Evolutionary conservation across 1,140 invertebrate species (phyloP).

Genomic region (Atta texana): DNA sequence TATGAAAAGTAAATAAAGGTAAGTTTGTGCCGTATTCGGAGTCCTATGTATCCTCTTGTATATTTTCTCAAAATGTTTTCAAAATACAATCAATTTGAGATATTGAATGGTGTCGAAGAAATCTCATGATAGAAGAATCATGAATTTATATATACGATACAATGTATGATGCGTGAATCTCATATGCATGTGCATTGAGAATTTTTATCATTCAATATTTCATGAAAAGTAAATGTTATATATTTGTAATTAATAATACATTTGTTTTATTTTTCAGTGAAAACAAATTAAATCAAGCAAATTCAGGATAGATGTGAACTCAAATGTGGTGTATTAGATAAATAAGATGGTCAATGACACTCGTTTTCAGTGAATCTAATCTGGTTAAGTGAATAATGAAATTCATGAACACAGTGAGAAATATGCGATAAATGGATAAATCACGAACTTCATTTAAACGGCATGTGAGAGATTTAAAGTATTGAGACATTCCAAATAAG

Average conservation of each 20-base stretch:
- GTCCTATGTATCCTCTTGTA: slow-evolving; percentile 71
- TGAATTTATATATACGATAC: not conserved
- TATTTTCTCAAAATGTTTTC: slow-evolving; percentile 54
- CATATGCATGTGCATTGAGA: not conserved
- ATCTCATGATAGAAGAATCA: not conserved
- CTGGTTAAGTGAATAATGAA: slow-evolving; percentile 62
- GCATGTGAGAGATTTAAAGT: slow-evolving; percentile 40
- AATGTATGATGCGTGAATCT: not conserved
- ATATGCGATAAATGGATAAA: not conserved
- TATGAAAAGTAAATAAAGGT: slow-evolving; percentile 66
- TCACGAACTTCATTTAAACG: slow-evolving; percentile 30
- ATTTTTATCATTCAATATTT: slow-evolving; percentile 52
- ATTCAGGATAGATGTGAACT: slow-evolving; percentile 74
- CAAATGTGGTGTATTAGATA: slow-evolving; percentile 78
- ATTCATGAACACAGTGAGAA: slow-evolving; percentile 47
- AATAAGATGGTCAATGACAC: slow-evolving; percentile 54
- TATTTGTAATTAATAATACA: not conserved
- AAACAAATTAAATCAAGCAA: slow-evolving; percentile 74
- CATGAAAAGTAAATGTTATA: not conserved
- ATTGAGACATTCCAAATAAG: slow-evolving; percentile 12
- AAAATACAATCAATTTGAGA: not conserved
- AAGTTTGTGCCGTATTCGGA: slow-evolving; percentile 79
- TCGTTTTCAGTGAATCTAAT: slow-evolving; percentile 58
- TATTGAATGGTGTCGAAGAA: not conserved
- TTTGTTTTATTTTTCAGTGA: slow-evolving; percentile 81